Percentiles rank a stretch among this genome's conserved stretches.
phyloP scores from a whole-genome alignment of 2,113 vertebrate genomes.

The Xiphophorus couchianus region DNA sequence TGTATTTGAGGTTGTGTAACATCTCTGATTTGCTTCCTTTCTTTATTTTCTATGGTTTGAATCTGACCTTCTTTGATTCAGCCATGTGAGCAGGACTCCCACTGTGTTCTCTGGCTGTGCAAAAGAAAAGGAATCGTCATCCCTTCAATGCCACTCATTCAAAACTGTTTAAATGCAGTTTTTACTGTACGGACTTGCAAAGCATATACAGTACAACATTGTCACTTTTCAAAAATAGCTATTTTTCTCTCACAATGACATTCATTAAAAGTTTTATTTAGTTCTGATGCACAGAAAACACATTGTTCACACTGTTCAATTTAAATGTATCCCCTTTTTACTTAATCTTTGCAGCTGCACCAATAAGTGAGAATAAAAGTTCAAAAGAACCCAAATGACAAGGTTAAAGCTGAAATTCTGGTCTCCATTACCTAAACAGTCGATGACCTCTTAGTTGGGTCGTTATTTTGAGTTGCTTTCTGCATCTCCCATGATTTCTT shows the following conservation, averaged over 20 bases:
- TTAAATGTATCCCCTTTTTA: slow-evolving; percentile 43
- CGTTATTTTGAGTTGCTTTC: slow-evolving; percentile 11
- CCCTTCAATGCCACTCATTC: slow-evolving; percentile 7
- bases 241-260: slow-evolving; percentile 26
- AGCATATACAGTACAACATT: slow-evolving; percentile 6
- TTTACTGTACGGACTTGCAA: slow-evolving; percentile 3
- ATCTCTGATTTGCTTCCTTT: slow-evolving; percentile 28
- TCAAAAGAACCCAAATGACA: background rate
- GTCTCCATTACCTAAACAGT: slow-evolving; percentile 13
- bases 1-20: slow-evolving; percentile 46
- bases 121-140: slow-evolving; percentile 40
- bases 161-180: background rate
- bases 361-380: slow-evolving; percentile 2
- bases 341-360: slow-evolving; percentile 13
- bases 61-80: slow-evolving; percentile 52
- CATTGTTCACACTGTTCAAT: slow-evolving; percentile 11
- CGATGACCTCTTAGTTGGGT: background rate
- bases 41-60: slow-evolving; percentile 14
- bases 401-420: background rate
- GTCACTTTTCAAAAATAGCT: background rate
- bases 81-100: slow-evolving; percentile 48
- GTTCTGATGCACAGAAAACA: slow-evolving; percentile 22
- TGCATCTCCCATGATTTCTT: slow-evolving; percentile 10
- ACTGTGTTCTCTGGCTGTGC: slow-evolving; percentile 44
- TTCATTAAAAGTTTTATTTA: slow-evolving; percentile 65